Evolutionary conservation across 2,113 vertebrate genomes (phyloP).

Genomic region (Clarias gariepinus): DNA sequence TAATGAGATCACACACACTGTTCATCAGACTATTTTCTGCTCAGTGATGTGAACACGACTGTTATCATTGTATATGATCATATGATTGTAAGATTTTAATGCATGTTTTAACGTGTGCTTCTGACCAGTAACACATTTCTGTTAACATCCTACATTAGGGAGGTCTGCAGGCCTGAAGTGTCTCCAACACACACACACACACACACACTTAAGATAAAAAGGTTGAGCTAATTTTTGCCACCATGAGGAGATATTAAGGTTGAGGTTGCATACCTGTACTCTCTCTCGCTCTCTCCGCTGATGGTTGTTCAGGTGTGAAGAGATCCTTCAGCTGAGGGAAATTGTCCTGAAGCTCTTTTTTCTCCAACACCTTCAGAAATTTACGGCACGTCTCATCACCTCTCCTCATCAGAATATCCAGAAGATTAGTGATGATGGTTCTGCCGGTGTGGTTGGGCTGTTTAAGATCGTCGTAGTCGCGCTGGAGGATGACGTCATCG

Average conservation of each 20-base stretch:
- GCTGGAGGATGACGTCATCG: neutral
- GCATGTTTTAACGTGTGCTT: neutral
- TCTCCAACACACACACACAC: no score
- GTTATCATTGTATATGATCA: no score
- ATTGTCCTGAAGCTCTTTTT: neutral
- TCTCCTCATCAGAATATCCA: constrained; percentile 8
- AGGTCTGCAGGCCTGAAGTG: no score
- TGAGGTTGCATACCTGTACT: no score
- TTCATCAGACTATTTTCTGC: no score
- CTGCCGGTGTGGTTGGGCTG: neutral
- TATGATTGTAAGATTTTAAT: neutral
- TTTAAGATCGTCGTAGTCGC: neutral
- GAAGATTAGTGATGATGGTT: constrained; percentile 16
- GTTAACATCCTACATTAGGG: no score
- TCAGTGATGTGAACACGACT: neutral
- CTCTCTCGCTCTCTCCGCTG: no score
- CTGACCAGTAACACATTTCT: neutral
- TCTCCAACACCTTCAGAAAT: constrained; percentile 5
- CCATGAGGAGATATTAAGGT: no score
- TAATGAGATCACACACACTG: neutral
- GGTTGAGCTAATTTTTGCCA: neutral
- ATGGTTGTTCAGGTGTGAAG: neutral
- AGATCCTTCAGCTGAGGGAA: neutral
- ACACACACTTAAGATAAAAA: neutral
- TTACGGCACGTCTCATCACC: neutral